phyloP scores from a whole-genome alignment of 2,888 invertebrate genomes.

The Periphyllus acericola region DNA sequence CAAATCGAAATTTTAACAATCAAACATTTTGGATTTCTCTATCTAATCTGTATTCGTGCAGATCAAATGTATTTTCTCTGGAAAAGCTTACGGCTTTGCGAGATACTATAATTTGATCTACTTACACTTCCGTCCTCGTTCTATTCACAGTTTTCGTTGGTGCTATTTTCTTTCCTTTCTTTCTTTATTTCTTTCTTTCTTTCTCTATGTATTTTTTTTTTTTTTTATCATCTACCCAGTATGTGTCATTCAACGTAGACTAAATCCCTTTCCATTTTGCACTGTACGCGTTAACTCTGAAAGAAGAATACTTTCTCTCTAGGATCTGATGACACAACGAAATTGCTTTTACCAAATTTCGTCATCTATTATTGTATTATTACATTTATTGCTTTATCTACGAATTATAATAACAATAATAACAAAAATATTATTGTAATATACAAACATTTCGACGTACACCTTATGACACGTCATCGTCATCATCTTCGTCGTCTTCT shows the following conservation, averaged over 20 bases:
- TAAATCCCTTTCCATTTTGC: constrained; percentile 28
- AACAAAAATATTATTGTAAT: background rate
- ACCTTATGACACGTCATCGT: background rate
- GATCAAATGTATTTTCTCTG: background rate
- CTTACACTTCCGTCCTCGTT: background rate
- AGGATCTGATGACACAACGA: background rate
- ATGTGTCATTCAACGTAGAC: background rate
- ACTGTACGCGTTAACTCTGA: background rate
- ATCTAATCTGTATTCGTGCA: background rate
- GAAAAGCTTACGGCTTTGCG: background rate
- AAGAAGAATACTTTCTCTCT: background rate
- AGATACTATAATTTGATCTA: constrained; percentile 32
- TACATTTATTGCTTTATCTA: background rate
- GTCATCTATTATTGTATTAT: background rate
- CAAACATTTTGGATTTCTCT: background rate
- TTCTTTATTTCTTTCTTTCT: background rate
- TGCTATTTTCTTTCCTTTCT: background rate
- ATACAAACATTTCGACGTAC: background rate
- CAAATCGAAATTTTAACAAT: background rate
- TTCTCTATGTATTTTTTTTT: background rate
- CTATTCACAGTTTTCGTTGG: background rate
- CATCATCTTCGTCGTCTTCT: no score
- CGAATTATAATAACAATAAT: background rate
- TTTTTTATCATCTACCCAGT: background rate
- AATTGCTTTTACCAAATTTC: background rate